Percentiles rank a stretch among this genome's conserved stretches.
phyloP scores from a whole-genome alignment of 2,797 vertebrate species.

The Moxostoma hubbsi region DNA sequence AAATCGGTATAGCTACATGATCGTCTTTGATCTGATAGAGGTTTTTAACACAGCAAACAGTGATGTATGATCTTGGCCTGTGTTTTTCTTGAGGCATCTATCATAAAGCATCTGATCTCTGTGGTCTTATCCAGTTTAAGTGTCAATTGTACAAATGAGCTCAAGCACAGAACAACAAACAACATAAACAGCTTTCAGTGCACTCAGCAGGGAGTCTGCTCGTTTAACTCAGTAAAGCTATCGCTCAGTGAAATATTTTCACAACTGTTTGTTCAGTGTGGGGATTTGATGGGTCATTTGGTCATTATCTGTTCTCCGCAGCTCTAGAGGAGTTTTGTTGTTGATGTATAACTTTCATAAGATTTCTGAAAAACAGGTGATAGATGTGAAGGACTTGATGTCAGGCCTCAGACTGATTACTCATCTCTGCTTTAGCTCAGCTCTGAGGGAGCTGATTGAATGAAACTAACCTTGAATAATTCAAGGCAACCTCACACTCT shows the following conservation, averaged over 20 bases:
- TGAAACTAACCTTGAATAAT: conserved; percentile 7
- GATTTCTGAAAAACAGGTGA: conserved; percentile 17
- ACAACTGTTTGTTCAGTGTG: conserved; percentile 26
- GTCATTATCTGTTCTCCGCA: conserved; percentile 13
- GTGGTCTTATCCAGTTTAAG: conserved; percentile 36
- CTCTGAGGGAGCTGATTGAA: conserved; percentile 9
- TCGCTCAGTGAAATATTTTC: conserved; percentile 34
- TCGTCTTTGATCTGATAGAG: conserved; percentile 50
- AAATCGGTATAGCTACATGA: conserved; percentile 46
- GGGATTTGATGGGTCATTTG: conserved; percentile 26
- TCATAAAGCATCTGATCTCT: conserved; percentile 57
- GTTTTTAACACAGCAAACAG: conserved; percentile 40
- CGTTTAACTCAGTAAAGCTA: conserved; percentile 28
- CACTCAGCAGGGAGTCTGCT: conserved; percentile 23
- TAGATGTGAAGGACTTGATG: conserved; percentile 17
- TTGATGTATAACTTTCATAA: background rate
- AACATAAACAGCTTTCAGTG: conserved; percentile 39
- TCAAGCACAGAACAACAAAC: conserved; percentile 33
- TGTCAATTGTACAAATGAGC: conserved; percentile 55
- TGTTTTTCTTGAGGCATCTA: conserved; percentile 42
- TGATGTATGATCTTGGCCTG: conserved; percentile 31
- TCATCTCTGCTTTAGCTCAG: conserved; percentile 23
- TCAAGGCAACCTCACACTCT: background rate
- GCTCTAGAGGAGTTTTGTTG: conserved; percentile 3
- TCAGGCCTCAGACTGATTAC: conserved; percentile 23